phyloP scores from a whole-genome alignment of 2,113 vertebrate species.

The Pollachius pollachius region DNA sequence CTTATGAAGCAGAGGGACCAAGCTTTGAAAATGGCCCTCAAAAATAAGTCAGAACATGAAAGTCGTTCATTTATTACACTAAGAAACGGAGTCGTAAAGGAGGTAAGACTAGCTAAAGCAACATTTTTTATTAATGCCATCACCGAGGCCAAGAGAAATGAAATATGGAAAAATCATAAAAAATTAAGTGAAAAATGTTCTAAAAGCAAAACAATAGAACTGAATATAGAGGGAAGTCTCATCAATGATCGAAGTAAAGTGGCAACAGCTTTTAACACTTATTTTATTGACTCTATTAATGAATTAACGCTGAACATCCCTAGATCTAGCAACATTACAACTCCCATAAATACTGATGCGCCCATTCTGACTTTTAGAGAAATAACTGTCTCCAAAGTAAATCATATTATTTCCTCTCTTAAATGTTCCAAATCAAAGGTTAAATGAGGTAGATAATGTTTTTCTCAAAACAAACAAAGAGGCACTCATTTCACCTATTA shows the following conservation, averaged over 20 bases:
- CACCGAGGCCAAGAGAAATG: neutral
- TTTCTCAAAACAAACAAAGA: no score
- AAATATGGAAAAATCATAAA: neutral
- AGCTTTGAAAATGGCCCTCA: neutral
- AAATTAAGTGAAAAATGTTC: neutral
- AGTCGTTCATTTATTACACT: no score
- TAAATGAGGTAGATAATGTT: no score
- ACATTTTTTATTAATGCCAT: no score
- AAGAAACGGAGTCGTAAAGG: neutral
- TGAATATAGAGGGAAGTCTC: neutral
- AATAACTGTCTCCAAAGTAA: neutral
- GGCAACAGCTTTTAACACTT: conserved; percentile 1
- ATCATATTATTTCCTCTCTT: no score
- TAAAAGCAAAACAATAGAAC: neutral
- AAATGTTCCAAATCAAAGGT: no score
- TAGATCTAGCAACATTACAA: no score
- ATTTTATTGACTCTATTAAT: neutral
- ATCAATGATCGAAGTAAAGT: neutral
- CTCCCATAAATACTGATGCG: neutral
- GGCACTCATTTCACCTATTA: no score
- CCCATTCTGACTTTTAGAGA: conserved; percentile 1
- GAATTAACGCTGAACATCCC: no score
- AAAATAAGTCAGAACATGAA: neutral
- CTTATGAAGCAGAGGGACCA: no score
- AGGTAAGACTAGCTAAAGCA: neutral